Evolutionary conservation across 2,888 invertebrate genomes (phyloP).

Genomic region (Itoplectis maculator): DNA sequence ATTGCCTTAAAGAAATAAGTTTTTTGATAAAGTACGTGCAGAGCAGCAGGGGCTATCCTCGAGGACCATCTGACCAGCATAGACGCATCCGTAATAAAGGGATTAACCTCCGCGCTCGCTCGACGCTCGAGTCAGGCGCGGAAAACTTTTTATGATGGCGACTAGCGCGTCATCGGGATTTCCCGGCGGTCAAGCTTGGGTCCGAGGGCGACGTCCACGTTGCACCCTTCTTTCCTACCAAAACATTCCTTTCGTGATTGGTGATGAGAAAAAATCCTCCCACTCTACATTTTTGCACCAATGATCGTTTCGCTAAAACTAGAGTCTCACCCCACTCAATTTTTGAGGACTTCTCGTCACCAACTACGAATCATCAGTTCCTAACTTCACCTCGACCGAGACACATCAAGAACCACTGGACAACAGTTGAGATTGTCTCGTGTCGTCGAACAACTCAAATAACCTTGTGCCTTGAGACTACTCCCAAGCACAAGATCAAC

Average conservation of each 20-base stretch:
- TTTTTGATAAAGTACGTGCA: not conserved
- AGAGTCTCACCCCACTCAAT: too few species aligned
- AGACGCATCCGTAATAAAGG: not conserved
- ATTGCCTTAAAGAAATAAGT: not conserved
- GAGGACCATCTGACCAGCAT: too few species aligned
- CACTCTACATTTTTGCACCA: not conserved
- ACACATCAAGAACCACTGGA: too few species aligned
- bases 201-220: not conserved
- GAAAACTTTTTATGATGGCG: not conserved
- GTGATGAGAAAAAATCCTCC: conserved; percentile 1
- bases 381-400: too few species aligned
- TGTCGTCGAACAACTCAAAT: too few species aligned
- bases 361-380: too few species aligned
- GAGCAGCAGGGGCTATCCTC: not conserved
- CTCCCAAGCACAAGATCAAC: too few species aligned
- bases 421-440: too few species aligned
- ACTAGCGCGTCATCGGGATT: not conserved
- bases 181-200: not conserved
- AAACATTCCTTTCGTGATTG: conserved; percentile 4
- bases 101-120: not conserved
- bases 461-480: too few species aligned
- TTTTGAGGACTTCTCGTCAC: too few species aligned
- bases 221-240: conserved; percentile 1
- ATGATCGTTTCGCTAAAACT: too few species aligned
- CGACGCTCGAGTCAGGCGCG: not conserved